A percentile compares a stretch with the other conserved stretches of the same genome.
Evolutionary conservation across 2,113 vertebrate genomes (phyloP).

Genomic region (Butastur rufipennis): DNA sequence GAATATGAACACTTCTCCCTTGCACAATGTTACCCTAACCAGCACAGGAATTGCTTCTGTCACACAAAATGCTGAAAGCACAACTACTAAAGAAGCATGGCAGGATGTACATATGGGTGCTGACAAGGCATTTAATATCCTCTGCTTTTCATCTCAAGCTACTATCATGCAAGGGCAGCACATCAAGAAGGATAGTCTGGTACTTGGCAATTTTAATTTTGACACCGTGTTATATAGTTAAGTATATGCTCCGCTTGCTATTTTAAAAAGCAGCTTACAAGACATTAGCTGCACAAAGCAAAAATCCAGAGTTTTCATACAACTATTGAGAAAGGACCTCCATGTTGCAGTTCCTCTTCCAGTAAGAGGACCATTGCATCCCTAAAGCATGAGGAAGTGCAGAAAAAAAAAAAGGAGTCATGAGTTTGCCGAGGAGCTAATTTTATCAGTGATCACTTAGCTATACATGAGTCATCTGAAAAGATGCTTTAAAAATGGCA

Average conservation of each 20-base stretch:
- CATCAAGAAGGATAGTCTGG: too few relatives aligned
- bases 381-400: neutral
- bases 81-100: rapidly evolving
- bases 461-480: rapidly evolving
- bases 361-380: rapidly evolving
- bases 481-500: rapidly evolving
- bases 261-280: neutral
- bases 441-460: neutral
- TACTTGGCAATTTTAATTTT: neutral
- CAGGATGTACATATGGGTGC: rapidly evolving
- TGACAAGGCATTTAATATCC: neutral
- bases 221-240: rapidly evolving
- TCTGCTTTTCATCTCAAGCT: neutral
- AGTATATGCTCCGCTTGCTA: neutral
- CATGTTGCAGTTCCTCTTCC: neutral
- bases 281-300: neutral
- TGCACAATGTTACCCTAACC: too few relatives aligned
- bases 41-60: too few relatives aligned
- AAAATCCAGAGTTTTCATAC: neutral
- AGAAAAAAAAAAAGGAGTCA: neutral
- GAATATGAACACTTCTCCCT: neutral
- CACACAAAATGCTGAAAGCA: rapidly evolving
- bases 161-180: neutral
- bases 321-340: neutral
- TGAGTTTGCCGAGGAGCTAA: rapidly evolving